Percentiles rank a stretch among this genome's conserved stretches.
Evolutionary conservation across 1,140 invertebrate genomes (phyloP).

Genomic region (Papilio xuthus): DNA sequence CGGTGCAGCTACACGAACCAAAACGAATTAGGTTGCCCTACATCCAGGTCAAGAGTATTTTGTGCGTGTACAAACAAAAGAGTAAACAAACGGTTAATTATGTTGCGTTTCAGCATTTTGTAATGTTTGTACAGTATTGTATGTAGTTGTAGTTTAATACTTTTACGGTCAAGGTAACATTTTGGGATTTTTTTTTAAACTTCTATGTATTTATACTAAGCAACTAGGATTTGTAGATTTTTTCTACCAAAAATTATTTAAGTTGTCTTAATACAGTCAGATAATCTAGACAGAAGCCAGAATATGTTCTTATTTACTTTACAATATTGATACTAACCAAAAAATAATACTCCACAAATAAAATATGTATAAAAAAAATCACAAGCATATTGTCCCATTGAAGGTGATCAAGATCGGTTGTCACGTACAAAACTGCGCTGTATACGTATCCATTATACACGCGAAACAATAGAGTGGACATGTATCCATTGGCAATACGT

Average conservation of each 20-base stretch:
- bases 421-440: background rate
- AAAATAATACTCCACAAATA: background rate
- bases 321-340: background rate
- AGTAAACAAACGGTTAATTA: slow-evolving; percentile 44
- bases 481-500: background rate
- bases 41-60: slow-evolving; percentile 66
- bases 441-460: slow-evolving; percentile 8
- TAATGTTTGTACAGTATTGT: background rate
- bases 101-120: background rate
- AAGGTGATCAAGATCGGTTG: background rate
- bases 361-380: background rate
- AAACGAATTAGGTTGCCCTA: slow-evolving; percentile 55
- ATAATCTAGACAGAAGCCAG: too few relatives aligned
- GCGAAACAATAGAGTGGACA: slow-evolving; percentile 7
- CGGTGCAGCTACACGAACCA: slow-evolving; percentile 58
- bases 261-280: too few relatives aligned
- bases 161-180: background rate
- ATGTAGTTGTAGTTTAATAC: background rate
- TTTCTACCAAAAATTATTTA: too few relatives aligned
- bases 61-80: slow-evolving; percentile 50
- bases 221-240: too few relatives aligned
- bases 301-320: background rate
- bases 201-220: background rate
- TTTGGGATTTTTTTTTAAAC: background rate
- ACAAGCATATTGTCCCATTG: background rate